These are phyloP conservation scores for Eriocheir sinensis DNA, from an alignment of 1,140 invertebrate genomes.

Conservation along the genomic window DNA sequence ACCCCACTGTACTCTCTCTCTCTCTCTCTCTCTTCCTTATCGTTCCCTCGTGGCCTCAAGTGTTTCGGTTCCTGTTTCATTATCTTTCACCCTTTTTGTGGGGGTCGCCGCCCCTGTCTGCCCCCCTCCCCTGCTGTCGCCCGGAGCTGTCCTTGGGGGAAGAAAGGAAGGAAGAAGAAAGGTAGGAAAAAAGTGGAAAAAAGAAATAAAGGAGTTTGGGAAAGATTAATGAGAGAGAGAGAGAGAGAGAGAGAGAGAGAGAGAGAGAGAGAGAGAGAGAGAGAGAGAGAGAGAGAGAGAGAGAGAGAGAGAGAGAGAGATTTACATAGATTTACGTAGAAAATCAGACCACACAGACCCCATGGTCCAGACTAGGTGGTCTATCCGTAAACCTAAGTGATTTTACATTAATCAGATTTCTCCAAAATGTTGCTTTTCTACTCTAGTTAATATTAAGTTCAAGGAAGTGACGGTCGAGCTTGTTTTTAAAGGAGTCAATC, in stretches of 20 bases:
- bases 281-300: not conserved
- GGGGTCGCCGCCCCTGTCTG: not conserved
- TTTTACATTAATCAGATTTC: too few species aligned
- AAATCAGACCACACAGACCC: too few species aligned
- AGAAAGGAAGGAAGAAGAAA: not conserved
- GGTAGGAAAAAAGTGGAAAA: too few species aligned
- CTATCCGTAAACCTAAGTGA: too few species aligned
- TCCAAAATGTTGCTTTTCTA: too few species aligned
- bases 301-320: not conserved
- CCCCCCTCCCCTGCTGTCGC: not conserved
- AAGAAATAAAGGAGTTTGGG: not conserved
- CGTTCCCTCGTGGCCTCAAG: not conserved
- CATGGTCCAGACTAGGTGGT: too few species aligned
- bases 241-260: not conserved
- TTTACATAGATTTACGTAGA: too few species aligned
- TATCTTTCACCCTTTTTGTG: not conserved
- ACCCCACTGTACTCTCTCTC: not conserved
- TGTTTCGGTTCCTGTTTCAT: constrained; percentile 15
- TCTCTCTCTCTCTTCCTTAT: not conserved
- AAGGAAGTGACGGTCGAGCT: too few species aligned
- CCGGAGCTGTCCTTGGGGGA: not conserved
- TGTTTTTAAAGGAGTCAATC: too few species aligned
- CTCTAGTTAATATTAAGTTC: too few species aligned
- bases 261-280: not conserved
- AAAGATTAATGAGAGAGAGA: not conserved